Evolutionary conservation across 1,140 invertebrate species (phyloP), one percentile per base, ranked within the genome.

Genomic region (Bombus pyrosoma): DNA sequence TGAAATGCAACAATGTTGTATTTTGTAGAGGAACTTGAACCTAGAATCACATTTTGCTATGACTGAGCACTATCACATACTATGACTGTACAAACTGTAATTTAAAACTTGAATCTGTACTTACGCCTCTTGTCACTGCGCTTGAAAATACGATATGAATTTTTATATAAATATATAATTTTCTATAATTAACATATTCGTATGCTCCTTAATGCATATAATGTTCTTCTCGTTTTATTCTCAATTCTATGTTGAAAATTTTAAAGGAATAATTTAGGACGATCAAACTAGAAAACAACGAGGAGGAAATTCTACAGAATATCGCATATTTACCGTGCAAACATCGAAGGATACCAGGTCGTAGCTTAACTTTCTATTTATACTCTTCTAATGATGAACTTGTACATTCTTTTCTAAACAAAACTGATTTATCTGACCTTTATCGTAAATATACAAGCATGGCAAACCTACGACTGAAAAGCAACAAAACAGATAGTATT

Each of bases 311-410:
- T 62, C n/a, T 34, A 15, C 34, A 47, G 15, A 28, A 34, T n/a
- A 32, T 66, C 25, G 18, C 8, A 9, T 22, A 43, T 43, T 32
- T 66, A 39, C 39, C 39, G 28, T 66, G 34, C 3, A 66, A 79
- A 72, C 47, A 25, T 71, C 10, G 13, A 47, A 68, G 32, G 59
- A 66, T 59, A 22, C 18, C 25, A 43, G 9, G 47, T 15, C n/a
- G 59, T 39, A 41, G 53, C 22, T 25, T 41, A 28, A 37, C 25
- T 82, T 82, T 66, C 81, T 76, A 76, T 39, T 15, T 77, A 53
- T 77, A 69, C 10, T 69, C 47, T 57, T 64, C 22, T 69, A 83
- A 57, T 25, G 28, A 66, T 47, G 22, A 66, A 53, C n/a, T 57
- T 28, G 34, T 41, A n/a, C 39, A 22, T 34, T 32, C 13, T 41